phyloP scores from a whole-genome alignment of 2,888 invertebrate species.

The Papilio demoleus region DNA sequence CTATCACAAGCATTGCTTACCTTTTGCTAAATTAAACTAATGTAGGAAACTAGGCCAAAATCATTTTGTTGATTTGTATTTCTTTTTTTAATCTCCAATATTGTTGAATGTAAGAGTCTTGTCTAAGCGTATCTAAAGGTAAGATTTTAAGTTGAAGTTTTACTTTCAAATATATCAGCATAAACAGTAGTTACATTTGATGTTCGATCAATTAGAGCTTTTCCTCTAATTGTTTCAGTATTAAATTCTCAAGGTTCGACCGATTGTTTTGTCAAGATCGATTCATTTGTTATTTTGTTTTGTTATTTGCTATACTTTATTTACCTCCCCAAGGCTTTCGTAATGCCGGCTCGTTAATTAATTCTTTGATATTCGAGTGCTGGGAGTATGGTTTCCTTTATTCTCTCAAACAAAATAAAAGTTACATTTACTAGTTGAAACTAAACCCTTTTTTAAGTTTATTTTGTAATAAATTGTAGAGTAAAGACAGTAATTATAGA shows the following conservation, averaged over 20 bases:
- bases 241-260: conserved; percentile 42
- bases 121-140: not conserved
- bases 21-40: too few relatives aligned
- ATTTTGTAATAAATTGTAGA: conserved; percentile 20
- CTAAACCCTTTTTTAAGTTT: conserved; percentile 35
- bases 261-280: conserved; percentile 45
- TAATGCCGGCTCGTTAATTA: conserved; percentile 45
- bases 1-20: too few relatives aligned
- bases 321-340: conserved; percentile 34
- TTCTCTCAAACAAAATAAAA: conserved; percentile 32
- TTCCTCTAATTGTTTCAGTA: conserved; percentile 42
- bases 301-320: conserved; percentile 42
- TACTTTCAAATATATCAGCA: not conserved
- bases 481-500: too few relatives aligned
- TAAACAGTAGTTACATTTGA: conserved; percentile 19
- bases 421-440: conserved; percentile 32
- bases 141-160: not conserved
- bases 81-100: too few relatives aligned
- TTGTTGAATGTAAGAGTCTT: not conserved
- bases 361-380: conserved; percentile 51
- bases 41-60: too few relatives aligned
- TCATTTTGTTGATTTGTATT: too few relatives aligned
- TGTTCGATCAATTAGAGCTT: conserved; percentile 38
- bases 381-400: conserved; percentile 40
- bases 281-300: conserved; percentile 49